phyloP scores from a whole-genome alignment of 2,113 vertebrate species.

The Halichoerus grypus region DNA sequence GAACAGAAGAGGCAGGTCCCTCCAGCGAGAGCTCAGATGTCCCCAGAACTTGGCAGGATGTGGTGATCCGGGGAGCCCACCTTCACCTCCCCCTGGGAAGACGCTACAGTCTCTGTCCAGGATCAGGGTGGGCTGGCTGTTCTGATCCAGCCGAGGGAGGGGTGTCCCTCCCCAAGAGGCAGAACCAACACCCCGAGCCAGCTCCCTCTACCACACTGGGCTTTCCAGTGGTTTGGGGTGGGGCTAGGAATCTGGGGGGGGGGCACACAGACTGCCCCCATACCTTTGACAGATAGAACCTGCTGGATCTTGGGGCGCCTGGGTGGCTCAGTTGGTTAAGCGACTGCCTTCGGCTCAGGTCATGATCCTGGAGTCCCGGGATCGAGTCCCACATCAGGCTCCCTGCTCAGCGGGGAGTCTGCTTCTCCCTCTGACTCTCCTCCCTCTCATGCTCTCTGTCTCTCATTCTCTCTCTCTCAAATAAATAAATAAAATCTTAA shows the following conservation, averaged over 20 bases:
- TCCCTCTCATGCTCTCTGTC: no score
- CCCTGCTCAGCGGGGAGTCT: no score
- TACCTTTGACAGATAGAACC: no score
- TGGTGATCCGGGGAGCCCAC: neutral
- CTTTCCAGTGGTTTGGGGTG: neutral
- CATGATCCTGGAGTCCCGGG: no score
- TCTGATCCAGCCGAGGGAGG: no score
- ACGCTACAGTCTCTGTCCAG: neutral
- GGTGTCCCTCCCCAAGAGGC: no score
- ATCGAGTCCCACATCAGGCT: no score
- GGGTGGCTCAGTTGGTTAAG: no score
- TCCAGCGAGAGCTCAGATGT: neutral
- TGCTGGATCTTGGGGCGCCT: neutral
- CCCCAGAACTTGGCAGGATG: neutral
- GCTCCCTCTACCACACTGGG: neutral
- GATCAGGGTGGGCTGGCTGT: fast-evolving
- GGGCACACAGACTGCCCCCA: fast-evolving
- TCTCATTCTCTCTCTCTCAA: no score
- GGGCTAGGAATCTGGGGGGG: fast-evolving
- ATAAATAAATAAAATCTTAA: no score
- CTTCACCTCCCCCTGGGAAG: neutral
- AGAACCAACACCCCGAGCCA: neutral
- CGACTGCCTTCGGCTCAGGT: no score
- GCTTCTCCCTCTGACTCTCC: no score
- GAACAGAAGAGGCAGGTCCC: neutral